A percentile compares a stretch with the other conserved stretches of the same genome.
Conservation (phyloP, 2,888 invertebrate genomes). For the Lasius fuliginosus region DNA sequence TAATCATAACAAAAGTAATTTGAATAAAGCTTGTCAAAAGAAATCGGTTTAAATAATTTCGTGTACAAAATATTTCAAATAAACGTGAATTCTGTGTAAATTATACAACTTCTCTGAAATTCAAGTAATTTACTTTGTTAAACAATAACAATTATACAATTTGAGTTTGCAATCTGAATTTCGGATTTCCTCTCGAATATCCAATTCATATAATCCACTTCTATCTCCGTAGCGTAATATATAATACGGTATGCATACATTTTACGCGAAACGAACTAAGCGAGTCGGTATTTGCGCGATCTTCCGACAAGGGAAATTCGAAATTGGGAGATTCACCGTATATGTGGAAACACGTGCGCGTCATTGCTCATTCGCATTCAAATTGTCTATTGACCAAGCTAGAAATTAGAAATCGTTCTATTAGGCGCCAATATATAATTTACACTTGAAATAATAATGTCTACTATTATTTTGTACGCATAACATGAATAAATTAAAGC, state of each 20-base stretch:
- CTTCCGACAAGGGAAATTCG: conserved; percentile 28
- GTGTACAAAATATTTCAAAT: neutral
- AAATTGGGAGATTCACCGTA: conserved; percentile 38
- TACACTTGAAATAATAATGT: neutral
- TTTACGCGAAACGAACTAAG: conserved; percentile 33
- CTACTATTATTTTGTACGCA: neutral
- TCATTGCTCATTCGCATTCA: conserved; percentile 7
- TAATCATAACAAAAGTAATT: conserved; percentile 7
- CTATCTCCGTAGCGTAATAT: conserved; percentile 31
- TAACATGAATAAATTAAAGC: neutral
- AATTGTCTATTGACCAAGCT: neutral
- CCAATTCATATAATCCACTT: conserved; percentile 35
- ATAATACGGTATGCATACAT: conserved; percentile 27
- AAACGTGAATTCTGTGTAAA: conserved; percentile 2
- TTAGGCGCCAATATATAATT: neutral
- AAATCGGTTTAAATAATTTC: conserved; percentile 1
- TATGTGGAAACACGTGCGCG: conserved; percentile 22
- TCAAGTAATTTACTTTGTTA: conserved; percentile 26
- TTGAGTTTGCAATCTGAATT: conserved; percentile 40
- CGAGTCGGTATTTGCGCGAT: conserved; percentile 18
- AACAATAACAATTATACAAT: conserved; percentile 6
- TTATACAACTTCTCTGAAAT: conserved; percentile 15
- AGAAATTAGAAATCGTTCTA: conserved; percentile 15
- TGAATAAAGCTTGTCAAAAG: neutral
- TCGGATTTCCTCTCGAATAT: conserved; percentile 29